Evolutionary conservation across 2,113 vertebrate species (phyloP), one percentile per base, ranked within the genome.

Genomic region (Rhadina sibilatrix): DNA sequence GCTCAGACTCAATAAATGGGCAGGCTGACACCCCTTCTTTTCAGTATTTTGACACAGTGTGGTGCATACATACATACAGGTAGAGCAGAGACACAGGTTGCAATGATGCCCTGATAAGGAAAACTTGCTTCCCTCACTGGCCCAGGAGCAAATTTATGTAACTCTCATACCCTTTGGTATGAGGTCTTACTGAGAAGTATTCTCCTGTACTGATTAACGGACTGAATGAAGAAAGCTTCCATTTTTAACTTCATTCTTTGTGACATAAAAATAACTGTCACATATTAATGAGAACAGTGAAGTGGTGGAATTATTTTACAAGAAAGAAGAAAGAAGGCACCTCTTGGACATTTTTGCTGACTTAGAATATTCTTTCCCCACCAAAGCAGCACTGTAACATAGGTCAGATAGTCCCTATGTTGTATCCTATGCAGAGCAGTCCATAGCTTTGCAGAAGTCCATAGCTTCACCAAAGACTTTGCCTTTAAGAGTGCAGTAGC

Each of bases 131-230:
- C 35, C 59, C 50, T 88, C 60, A 53, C 46, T 56, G 60, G 66
- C 42, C 38, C 42, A 56, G 79, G 27, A 86, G 12, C 13, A 60
- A 49, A 37, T 90, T 70, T 78, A 71, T 8, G 9, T 87, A 94
- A 83, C 71, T 87, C 46, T 57, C 10, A 44, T 94, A 89, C 69
- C 60, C 80, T 95, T 86, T 87, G 63, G 88, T 90, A 92, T 84
- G 80, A 94, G 78, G 78, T 89, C 95, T 96, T 94, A 76, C 92
- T 79, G 82, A 94, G 90, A 95, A 94, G 47, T 94, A 69, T 80
- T 96, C 91, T 97, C 65, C 92, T 77, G 54, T 94, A 92, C 92
- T 95, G 64, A 92, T 97, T 94, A 97, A 93, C 76, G 94, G 60
- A 83, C 89, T 72, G 86, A 95, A 96, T 88, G 88, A 96, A 95